Evolutionary conservation across 2,113 vertebrate genomes (phyloP).

Genomic region (Upupa epops): DNA sequence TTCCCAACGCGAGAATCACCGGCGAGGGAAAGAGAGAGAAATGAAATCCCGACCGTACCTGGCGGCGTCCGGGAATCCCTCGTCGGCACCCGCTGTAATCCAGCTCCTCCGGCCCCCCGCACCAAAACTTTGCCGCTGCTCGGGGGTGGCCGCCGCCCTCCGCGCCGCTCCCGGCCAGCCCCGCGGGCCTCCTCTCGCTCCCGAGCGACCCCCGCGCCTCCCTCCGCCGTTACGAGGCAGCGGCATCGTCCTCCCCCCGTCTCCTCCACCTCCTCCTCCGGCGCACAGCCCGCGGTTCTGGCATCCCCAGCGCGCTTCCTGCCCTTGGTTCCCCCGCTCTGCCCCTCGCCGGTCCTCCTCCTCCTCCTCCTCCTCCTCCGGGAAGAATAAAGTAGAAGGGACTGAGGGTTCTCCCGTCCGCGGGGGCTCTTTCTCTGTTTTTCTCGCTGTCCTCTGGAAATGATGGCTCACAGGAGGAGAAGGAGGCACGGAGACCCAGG

Average conservation of each 20-base stretch:
- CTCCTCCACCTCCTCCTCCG: constrained; percentile 73
- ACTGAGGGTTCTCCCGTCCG: not conserved
- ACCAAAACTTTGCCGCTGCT: constrained; percentile 64
- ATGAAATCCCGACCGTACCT: constrained; percentile 68
- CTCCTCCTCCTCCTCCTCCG: constrained; percentile 20
- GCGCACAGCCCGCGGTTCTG: constrained; percentile 61
- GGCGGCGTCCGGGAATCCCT: constrained; percentile 51
- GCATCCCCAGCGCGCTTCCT: constrained; percentile 73
- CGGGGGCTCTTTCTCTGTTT: not conserved
- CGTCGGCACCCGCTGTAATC: constrained; percentile 45
- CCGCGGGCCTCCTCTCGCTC: constrained; percentile 10
- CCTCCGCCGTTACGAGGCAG: constrained; percentile 70
- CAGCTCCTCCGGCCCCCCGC: constrained; percentile 43
- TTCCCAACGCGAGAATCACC: not conserved
- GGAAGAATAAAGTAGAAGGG: not conserved
- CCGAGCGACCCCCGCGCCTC: constrained; percentile 37
- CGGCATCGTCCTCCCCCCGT: constrained; percentile 71
- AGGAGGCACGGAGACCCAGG: not conserved
- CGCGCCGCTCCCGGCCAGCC: constrained; percentile 23
- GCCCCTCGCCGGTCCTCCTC: not conserved
- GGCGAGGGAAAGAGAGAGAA: not conserved
- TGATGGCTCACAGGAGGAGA: constrained; percentile 5
- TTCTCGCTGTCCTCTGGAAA: not conserved
- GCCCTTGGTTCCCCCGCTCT: not conserved
- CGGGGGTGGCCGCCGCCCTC: constrained; percentile 3